Conservation (phyloP, 2,888 invertebrate species). For the Hoplodrina ambigua region DNA sequence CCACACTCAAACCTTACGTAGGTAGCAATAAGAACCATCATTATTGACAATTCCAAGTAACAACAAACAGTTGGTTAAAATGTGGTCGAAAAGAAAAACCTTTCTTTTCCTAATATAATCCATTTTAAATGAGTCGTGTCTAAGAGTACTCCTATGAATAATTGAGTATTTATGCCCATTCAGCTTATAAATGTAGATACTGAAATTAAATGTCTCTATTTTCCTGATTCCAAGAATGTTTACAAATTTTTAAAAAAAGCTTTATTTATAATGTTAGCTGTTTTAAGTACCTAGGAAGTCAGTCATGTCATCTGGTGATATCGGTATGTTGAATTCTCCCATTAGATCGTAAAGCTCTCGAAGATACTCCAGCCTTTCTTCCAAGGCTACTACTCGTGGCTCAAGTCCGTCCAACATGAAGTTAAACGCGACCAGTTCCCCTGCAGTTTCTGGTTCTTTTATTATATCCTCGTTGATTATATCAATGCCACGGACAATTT, state of each 20-base stretch:
- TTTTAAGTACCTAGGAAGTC: conserved; percentile 86
- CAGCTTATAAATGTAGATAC: too few species aligned
- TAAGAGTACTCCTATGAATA: too few species aligned
- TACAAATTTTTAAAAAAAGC: too few species aligned
- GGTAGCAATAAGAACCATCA: neutral
- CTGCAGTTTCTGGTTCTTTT: conserved; percentile 92
- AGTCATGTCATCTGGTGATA: conserved; percentile 93
- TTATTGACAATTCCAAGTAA: neutral
- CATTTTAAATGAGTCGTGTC: too few species aligned
- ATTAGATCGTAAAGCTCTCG: conserved; percentile 96
- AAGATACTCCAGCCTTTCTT: conserved; percentile 94
- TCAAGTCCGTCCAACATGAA: conserved; percentile 93
- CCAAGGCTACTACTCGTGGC: conserved; percentile 92
- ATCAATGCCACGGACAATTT: conserved; percentile 91
- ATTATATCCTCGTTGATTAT: conserved; percentile 92
- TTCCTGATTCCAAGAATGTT: too few species aligned
- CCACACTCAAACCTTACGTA: conserved; percentile 90
- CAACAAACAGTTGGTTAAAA: neutral
- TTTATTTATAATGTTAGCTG: too few species aligned
- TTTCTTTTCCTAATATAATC: too few species aligned
- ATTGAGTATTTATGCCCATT: too few species aligned
- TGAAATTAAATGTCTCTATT: too few species aligned
- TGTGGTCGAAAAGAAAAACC: neutral
- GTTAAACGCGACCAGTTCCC: conserved; percentile 93
- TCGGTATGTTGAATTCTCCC: conserved; percentile 94